Evolutionary conservation across 2,797 vertebrate genomes (phyloP).

Genomic region (Pseudochirops corinnae): DNA sequence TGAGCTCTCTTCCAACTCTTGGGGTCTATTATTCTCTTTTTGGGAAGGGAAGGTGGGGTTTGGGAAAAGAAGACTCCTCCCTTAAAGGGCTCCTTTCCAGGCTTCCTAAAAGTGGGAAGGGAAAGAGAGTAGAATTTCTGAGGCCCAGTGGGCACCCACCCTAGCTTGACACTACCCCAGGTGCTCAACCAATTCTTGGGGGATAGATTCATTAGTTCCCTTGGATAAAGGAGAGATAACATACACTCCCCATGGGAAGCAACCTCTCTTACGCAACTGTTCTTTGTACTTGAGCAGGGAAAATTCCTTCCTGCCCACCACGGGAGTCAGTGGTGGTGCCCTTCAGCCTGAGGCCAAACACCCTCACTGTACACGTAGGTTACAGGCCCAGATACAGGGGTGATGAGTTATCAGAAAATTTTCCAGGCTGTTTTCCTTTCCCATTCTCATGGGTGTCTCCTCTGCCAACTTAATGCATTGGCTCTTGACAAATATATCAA

Average conservation of each 20-base stretch:
- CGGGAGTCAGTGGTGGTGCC: conserved; percentile 18
- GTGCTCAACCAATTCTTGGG: background rate
- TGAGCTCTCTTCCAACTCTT: background rate
- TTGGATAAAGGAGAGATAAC: conserved; percentile 20
- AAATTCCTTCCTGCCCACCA: conserved; percentile 72
- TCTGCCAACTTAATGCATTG: background rate
- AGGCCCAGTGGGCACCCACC: background rate
- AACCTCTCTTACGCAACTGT: conserved; percentile 63
- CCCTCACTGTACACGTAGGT: conserved; percentile 26
- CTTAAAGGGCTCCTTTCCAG: background rate
- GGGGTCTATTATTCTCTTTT: background rate
- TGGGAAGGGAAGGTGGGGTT: background rate
- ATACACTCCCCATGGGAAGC: conserved; percentile 16
- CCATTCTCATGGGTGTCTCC: background rate
- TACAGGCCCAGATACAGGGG: background rate
- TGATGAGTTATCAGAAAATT: conserved; percentile 35
- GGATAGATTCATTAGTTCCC: background rate
- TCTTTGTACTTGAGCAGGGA: conserved; percentile 46
- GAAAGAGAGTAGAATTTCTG: background rate
- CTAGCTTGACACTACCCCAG: background rate
- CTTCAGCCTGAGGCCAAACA: conserved; percentile 24
- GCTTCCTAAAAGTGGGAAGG: background rate
- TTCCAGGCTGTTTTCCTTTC: conserved; percentile 52
- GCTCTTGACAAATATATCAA: background rate
- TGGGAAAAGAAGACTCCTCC: background rate